phyloP scores from a whole-genome alignment of 2,113 vertebrate species.

The Thermophis baileyi region DNA sequence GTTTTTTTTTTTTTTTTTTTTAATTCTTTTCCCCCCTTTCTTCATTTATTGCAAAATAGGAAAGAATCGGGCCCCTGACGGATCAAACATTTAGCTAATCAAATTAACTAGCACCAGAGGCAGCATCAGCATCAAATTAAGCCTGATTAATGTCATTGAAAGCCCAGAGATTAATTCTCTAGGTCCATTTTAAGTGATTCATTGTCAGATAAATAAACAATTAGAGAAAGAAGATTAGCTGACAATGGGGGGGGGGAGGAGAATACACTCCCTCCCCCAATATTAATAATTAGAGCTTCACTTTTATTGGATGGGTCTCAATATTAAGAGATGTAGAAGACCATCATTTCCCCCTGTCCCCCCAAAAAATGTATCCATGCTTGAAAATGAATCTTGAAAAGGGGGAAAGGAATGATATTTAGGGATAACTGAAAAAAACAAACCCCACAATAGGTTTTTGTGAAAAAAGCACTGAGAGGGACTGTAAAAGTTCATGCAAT shows the following conservation, averaged over 20 bases:
- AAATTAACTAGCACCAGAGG: background rate
- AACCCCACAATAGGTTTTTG: background rate
- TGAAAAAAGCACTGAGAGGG: background rate
- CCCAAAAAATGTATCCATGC: background rate
- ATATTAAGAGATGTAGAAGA: background rate
- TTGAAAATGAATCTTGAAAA: background rate
- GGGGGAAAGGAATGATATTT: background rate
- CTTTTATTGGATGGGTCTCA: background rate
- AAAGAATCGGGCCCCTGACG: background rate
- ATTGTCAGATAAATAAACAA: conserved; percentile 14
- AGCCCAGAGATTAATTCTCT: background rate
- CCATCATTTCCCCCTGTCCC: background rate
- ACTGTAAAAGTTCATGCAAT: background rate
- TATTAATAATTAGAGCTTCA: background rate
- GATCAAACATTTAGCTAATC: background rate
- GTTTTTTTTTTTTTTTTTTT: background rate
- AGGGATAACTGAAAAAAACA: too few species aligned
- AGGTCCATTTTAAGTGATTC: conserved; percentile 6
- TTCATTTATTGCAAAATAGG: background rate
- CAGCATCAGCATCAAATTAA: conserved; percentile 11
- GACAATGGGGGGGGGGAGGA: background rate
- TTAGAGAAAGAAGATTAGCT: background rate
- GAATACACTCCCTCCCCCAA: background rate
- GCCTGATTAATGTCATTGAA: background rate
- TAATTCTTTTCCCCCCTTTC: background rate